Conservation (phyloP, 1,140 invertebrate species). For the Drosophila sproati region DNA sequence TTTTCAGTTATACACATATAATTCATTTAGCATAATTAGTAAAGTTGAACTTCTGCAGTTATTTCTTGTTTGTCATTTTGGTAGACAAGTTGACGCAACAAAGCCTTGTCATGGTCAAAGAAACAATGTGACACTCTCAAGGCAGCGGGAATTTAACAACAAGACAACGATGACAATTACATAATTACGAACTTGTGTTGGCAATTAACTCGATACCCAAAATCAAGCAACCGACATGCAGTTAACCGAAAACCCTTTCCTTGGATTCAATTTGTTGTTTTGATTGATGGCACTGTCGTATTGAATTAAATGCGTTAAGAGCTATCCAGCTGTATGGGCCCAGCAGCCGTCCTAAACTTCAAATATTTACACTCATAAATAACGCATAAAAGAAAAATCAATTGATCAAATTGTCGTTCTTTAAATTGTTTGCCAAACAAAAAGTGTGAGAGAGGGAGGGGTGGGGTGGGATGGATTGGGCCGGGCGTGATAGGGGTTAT, state of each 20-base stretch:
- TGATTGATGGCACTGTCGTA: slow-evolving; percentile 67
- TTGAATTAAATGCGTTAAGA: slow-evolving; percentile 36
- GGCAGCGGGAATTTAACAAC: slow-evolving; percentile 36
- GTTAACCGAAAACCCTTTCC: slow-evolving; percentile 30
- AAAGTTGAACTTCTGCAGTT: background rate
- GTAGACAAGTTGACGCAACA: slow-evolving; percentile 4
- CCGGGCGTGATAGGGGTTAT: slow-evolving; percentile 22
- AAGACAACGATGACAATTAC: slow-evolving; percentile 64
- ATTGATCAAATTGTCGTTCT: slow-evolving; percentile 62
- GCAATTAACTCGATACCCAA: slow-evolving; percentile 67
- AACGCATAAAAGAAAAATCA: slow-evolving; percentile 41
- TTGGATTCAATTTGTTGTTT: slow-evolving; percentile 50
- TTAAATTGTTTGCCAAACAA: slow-evolving; percentile 26
- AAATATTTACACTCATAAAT: slow-evolving; percentile 79
- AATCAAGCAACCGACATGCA: slow-evolving; percentile 9
- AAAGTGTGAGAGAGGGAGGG: background rate
- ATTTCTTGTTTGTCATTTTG: slow-evolving; percentile 14
- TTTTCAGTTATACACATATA: background rate
- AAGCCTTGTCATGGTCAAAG: slow-evolving; percentile 52
- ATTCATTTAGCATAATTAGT: background rate
- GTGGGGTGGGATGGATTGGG: background rate
- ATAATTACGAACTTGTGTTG: slow-evolving; percentile 72
- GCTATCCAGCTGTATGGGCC: slow-evolving; percentile 4
- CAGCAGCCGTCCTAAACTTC: slow-evolving; percentile 50
- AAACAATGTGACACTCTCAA: slow-evolving; percentile 30